These are phyloP conservation scores for Dendrocincla tyrannina DNA, from an alignment of 2,797 vertebrate genomes.

Conservation along the genomic window DNA sequence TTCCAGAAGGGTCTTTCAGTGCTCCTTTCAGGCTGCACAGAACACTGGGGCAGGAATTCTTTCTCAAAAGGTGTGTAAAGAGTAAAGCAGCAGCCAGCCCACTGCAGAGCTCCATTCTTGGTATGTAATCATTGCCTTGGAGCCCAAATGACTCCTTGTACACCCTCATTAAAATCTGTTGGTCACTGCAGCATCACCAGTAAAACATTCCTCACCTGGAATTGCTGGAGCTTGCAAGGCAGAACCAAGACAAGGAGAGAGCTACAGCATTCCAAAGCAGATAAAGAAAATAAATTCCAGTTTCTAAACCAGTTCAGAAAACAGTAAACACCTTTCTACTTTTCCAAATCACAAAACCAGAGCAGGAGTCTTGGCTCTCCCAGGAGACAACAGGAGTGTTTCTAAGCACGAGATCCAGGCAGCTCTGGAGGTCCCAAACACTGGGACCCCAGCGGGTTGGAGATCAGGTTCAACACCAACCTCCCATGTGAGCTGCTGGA, in stretches of 20 bases:
- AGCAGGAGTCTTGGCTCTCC: not conserved
- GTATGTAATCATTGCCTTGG: rapidly evolving
- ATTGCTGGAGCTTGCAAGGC: not conserved
- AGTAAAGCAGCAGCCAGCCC: not conserved
- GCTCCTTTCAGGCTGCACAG: not conserved
- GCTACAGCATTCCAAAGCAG: not conserved
- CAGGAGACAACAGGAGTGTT: not conserved
- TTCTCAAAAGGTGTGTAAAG: not conserved
- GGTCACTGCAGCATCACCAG: not conserved
- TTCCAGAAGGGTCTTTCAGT: not conserved
- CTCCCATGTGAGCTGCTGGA: not conserved
- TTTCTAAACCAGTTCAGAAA: not conserved
- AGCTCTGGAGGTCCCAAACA: not conserved
- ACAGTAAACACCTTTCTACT: rapidly evolving
- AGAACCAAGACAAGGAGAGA: not conserved
- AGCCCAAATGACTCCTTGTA: not conserved
- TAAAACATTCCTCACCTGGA: not conserved
- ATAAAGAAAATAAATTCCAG: too few species aligned
- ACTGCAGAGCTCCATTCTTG: rapidly evolving
- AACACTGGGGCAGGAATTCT: rapidly evolving
- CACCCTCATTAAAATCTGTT: rapidly evolving
- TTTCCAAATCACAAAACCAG: not conserved
- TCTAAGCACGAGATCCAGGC: too few species aligned
- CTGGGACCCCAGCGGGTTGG: not conserved
- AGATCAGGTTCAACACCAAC: not conserved